Evolutionary conservation across 2,797 vertebrate species (phyloP).

Genomic region (Xerus rutilus): DNA sequence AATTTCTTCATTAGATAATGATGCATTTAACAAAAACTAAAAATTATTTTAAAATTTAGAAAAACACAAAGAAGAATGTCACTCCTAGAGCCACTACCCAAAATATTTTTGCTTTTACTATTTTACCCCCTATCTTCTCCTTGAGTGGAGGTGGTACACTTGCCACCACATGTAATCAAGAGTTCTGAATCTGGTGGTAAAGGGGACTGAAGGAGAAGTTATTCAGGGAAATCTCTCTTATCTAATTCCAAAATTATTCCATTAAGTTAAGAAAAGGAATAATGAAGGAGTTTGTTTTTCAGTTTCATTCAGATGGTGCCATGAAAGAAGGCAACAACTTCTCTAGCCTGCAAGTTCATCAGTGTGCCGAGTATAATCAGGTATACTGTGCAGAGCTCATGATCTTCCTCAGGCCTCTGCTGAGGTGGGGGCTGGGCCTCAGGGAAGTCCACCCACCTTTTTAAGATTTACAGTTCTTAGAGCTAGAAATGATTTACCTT

Average conservation of each 20-base stretch:
- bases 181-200: slow-evolving; percentile 1
- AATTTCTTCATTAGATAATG: slow-evolving; percentile 39
- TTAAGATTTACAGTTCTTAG: background rate
- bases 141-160: background rate
- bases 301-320: background rate
- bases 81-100: background rate
- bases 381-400: background rate
- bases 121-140: background rate
- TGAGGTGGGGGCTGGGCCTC: background rate
- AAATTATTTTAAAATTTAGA: slow-evolving; percentile 48
- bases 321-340: background rate
- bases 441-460: slow-evolving; percentile 4
- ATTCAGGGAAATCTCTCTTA: background rate
- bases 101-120: background rate
- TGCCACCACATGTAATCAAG: background rate
- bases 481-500: background rate
- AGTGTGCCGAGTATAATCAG: background rate
- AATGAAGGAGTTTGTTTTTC: background rate
- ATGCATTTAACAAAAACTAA: background rate
- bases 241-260: slow-evolving; percentile 2
- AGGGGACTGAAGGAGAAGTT: background rate
- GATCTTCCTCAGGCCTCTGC: background rate
- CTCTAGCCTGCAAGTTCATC: background rate
- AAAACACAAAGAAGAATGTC: background rate
- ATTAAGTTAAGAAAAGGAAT: background rate